A percentile compares a stretch with the other conserved stretches of the same genome.
These are phyloP conservation scores for Boleophthalmus pectinirostris DNA, from an alignment of 2,113 vertebrate species.

Conservation along the genomic window DNA sequence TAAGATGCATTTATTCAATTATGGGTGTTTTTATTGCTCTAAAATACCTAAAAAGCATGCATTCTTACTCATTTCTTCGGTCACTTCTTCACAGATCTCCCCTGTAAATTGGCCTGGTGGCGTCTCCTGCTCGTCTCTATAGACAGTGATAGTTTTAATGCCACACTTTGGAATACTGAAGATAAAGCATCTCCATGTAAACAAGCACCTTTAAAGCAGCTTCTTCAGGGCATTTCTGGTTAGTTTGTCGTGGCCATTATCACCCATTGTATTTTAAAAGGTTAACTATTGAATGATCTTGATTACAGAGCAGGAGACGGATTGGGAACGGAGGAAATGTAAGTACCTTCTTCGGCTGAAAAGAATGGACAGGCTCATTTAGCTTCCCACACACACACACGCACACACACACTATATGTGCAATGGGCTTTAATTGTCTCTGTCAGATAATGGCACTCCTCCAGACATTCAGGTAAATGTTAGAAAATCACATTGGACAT, in stretches of 20 bases:
- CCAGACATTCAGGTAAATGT: not conserved
- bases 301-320: not conserved
- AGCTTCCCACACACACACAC: not conserved
- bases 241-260: conserved; percentile 1
- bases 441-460: conserved; percentile 7
- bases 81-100: too few species aligned
- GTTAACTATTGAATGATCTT: not conserved
- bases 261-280: conserved; percentile 1
- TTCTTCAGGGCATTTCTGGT: not conserved
- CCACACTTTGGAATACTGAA: not conserved
- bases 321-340: not conserved
- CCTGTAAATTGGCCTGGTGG: too few species aligned
- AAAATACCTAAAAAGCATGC: too few species aligned
- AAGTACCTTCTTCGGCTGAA: not conserved
- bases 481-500: not conserved
- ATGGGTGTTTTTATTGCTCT: not conserved
- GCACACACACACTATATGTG: not conserved
- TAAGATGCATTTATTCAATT: not conserved
- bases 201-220: not conserved
- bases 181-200: too few species aligned
- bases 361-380: not conserved
- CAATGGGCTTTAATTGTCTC: conserved; percentile 5
- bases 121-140: too few species aligned
- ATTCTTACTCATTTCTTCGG: too few species aligned
- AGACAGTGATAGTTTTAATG: not conserved